A percentile compares a stretch with the other conserved stretches of the same genome.
Evolutionary conservation across 2,888 invertebrate species (phyloP).

Genomic region (Nemotelus pantherinus): DNA sequence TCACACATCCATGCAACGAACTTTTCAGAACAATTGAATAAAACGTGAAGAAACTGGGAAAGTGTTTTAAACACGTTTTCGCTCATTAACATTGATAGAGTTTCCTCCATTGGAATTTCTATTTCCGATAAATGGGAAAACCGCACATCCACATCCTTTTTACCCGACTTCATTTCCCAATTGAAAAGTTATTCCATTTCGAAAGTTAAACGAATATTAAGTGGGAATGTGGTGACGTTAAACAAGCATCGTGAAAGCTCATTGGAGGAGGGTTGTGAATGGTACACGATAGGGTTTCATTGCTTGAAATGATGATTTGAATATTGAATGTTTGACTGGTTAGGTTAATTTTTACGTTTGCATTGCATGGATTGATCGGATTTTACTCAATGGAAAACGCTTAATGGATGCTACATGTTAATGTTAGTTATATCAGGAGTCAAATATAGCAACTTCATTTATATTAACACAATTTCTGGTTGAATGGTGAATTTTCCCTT

Average conservation of each 20-base stretch:
- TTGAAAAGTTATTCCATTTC: neutral
- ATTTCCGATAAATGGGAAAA: neutral
- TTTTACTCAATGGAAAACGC: too few species aligned
- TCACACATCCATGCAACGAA: neutral
- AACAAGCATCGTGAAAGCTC: neutral
- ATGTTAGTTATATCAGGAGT: too few species aligned
- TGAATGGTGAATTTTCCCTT: too few species aligned
- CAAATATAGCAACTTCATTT: too few species aligned
- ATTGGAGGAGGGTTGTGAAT: neutral
- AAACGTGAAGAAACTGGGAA: conserved; percentile 16
- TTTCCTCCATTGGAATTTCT: conserved; percentile 10
- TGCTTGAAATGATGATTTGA: neutral
- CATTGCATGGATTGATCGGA: too few species aligned
- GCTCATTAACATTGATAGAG: conserved; percentile 29
- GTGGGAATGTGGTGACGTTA: neutral
- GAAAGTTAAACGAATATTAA: neutral
- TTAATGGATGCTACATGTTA: too few species aligned
- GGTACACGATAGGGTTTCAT: too few species aligned
- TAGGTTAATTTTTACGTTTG: too few species aligned
- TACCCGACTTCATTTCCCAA: neutral
- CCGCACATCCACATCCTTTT: conserved; percentile 10
- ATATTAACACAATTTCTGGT: too few species aligned
- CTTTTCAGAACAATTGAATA: conserved; percentile 24
- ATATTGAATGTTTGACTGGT: too few species aligned
- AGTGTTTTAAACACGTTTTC: conserved; percentile 15